Conservation (phyloP, 2,113 vertebrate genomes). For the Thalassoma bifasciatum region DNA sequence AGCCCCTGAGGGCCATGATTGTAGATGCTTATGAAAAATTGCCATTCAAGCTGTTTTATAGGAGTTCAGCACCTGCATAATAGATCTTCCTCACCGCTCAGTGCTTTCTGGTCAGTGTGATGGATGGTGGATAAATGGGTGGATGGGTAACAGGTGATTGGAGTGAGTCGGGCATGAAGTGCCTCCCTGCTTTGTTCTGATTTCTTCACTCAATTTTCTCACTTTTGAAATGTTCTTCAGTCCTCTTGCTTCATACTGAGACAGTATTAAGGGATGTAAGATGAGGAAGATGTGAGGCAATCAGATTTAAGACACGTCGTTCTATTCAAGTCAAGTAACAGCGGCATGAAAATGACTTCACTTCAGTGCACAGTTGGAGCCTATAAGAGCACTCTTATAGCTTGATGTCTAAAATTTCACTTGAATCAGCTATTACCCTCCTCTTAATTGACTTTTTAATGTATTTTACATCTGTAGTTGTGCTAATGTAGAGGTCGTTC, state of each 20-base stretch:
- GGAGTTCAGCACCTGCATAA: constrained; percentile 16
- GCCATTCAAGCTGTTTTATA: constrained; percentile 34
- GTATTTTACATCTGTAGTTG: neutral
- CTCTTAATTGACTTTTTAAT: neutral
- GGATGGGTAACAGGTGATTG: constrained; percentile 42
- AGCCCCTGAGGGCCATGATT: constrained; percentile 9
- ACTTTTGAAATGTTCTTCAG: constrained; percentile 3
- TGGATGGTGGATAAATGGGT: constrained; percentile 29
- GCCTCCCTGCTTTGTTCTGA: constrained; percentile 18
- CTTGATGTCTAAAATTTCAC: neutral
- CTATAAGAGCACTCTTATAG: neutral
- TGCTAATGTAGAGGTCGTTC: neutral
- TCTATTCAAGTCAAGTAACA: neutral
- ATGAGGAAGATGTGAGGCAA: constrained; percentile 12
- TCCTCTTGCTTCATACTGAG: constrained; percentile 28
- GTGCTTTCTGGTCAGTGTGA: constrained; percentile 25
- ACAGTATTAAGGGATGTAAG: constrained; percentile 17
- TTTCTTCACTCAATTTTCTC: constrained; percentile 12
- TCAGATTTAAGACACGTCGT: constrained; percentile 2
- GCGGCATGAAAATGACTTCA: neutral
- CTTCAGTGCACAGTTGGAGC: too few relatives aligned
- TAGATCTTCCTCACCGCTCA: constrained; percentile 1
- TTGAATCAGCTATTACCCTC: too few relatives aligned
- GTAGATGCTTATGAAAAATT: constrained; percentile 34
- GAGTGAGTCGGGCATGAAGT: constrained; percentile 51